A percentile compares a stretch with the other conserved stretches of the same genome.
These are phyloP conservation scores for Gymnodraco acuticeps DNA, from an alignment of 2,797 vertebrate species.

Conservation along the genomic window DNA sequence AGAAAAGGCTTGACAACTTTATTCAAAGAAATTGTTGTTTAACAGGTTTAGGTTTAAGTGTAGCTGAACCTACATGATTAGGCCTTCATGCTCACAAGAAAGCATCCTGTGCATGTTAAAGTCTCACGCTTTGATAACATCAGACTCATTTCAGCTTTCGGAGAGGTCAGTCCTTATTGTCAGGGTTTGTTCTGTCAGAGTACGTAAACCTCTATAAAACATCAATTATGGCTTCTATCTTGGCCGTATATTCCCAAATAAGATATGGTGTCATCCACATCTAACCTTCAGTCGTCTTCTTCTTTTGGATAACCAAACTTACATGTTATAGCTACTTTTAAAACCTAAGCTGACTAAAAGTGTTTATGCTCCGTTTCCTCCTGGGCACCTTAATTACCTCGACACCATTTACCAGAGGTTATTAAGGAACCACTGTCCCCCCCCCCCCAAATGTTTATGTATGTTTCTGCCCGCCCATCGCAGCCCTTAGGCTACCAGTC, in stretches of 20 bases:
- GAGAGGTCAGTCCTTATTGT: background rate
- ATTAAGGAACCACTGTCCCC: slow-evolving; percentile 69
- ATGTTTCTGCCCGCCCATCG: slow-evolving; percentile 65
- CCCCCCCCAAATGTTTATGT: slow-evolving; percentile 63
- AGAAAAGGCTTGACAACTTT: background rate
- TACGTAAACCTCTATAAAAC: background rate
- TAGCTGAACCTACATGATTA: background rate
- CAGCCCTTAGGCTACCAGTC: slow-evolving; percentile 64
- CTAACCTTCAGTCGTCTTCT: background rate
- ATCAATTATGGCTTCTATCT: background rate
- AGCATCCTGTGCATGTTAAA: background rate
- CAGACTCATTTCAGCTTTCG: background rate
- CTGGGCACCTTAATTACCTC: slow-evolving; percentile 72
- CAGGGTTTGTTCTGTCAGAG: no score
- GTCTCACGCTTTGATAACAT: background rate
- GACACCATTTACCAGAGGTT: slow-evolving; percentile 71
- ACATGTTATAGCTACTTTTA: slow-evolving; percentile 48
- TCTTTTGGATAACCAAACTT: slow-evolving; percentile 35
- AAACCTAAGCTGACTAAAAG: slow-evolving; percentile 19
- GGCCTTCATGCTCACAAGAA: background rate
- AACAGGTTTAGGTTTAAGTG: background rate
- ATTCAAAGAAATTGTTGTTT: background rate
- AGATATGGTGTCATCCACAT: background rate
- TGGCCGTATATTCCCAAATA: background rate
- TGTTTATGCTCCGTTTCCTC: slow-evolving; percentile 42